phyloP scores from a whole-genome alignment of 2,797 vertebrate species.

The Thalassophryne amazonica region DNA sequence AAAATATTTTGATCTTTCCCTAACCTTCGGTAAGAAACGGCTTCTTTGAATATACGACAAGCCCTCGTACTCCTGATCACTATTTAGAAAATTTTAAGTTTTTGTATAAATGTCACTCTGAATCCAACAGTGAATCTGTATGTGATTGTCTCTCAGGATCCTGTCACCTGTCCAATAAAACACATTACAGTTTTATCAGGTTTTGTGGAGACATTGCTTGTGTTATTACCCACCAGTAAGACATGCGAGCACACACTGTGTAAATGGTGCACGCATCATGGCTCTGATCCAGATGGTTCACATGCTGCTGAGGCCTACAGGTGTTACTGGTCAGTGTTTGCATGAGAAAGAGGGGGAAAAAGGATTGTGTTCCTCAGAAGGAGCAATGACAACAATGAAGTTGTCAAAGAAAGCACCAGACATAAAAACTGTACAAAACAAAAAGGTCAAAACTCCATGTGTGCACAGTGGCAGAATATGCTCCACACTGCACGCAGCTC shows the following conservation, averaged over 20 bases:
- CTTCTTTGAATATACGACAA: too few species aligned
- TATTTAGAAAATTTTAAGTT: too few species aligned
- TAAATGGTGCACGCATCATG: constrained; percentile 11
- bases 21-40: too few species aligned
- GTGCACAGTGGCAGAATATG: too few species aligned
- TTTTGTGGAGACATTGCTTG: not conserved
- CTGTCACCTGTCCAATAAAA: not conserved
- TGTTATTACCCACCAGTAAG: constrained; percentile 1
- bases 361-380: too few species aligned
- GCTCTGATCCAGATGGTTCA: constrained; percentile 48
- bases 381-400: too few species aligned
- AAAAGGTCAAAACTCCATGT: too few species aligned
- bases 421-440: too few species aligned
- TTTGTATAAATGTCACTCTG: not conserved
- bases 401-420: constrained; percentile 5
- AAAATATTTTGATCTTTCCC: too few species aligned
- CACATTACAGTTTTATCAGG: not conserved
- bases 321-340: constrained; percentile 6
- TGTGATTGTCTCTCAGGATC: not conserved
- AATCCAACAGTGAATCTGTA: not conserved
- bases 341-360: not conserved
- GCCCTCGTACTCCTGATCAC: too few species aligned
- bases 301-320: constrained; percentile 2
- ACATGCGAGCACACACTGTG: not conserved
- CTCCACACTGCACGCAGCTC: too few species aligned